Base-by-base conservation (phyloP, 2,113 vertebrate genomes). In the Herpailurus yagouaroundi region DNA sequence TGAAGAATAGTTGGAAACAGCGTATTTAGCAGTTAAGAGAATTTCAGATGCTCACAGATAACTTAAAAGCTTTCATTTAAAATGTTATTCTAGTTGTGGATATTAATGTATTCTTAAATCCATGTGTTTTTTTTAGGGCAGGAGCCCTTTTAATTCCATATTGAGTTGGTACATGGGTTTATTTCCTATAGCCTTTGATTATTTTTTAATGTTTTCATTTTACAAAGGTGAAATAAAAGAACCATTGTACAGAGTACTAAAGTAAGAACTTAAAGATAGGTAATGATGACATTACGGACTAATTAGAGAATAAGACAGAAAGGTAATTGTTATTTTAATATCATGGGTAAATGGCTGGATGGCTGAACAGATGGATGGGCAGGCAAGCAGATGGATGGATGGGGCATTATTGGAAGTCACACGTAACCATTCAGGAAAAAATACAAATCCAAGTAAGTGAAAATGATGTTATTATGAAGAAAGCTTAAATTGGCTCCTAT, bases 21-120 rank as follows among this genome's bases (percentile, higher is more conserved):
- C 69, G 4, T 41, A 64, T 82, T 96, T 50, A 77, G 95, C 64
- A 91, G 77, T 89, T 91, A 57, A 82, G 77, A 89, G 57, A 86
- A 95, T 88, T 57, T 48, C 7, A 76, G 71, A 77, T 82, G 57
- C 15, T 55, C 36, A 36, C 31, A 94, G 82, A 94, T 82, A 97
- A 71, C 13, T 41, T 45, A 21, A 41, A 77, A 29, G 12, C 23
- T 95, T 94, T 96, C 41, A 31, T 80, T 94, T 52, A 48, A 57
- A 91, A 95, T 84, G 38, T 88, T 73, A 82, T 23, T 55, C 18
- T 95, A 31, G 63, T 45, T 52, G 4, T 83, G 55, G 21, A 10
- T 77, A 36, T 81, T 68, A 89, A 19, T 25, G 21, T 19, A 68
- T 83, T 77, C 50, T 93, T 71, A 50, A 23, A 41, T 60, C n/a